A percentile compares a stretch with the other conserved stretches of the same genome.
These are phyloP conservation scores for Okapia johnstoni DNA, from an alignment of 2,113 vertebrate genomes.

Conservation along the genomic window DNA sequence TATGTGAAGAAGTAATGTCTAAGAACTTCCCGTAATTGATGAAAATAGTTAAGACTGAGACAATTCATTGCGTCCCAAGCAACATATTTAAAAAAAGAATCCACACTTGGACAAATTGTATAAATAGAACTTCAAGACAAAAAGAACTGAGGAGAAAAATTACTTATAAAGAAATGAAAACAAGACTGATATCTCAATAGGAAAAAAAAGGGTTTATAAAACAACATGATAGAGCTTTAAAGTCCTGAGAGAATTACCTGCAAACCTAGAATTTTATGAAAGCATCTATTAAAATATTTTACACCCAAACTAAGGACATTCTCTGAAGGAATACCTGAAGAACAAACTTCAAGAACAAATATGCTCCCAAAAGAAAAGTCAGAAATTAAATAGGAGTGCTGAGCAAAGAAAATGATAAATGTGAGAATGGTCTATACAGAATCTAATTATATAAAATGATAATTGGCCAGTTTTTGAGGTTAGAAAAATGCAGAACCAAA, in stretches of 20 bases:
- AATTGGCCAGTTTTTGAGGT: neutral
- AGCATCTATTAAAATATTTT: neutral
- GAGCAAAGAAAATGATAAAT: neutral
- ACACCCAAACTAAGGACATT: neutral
- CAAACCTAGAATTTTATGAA: neutral
- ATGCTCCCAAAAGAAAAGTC: neutral
- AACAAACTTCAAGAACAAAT: neutral
- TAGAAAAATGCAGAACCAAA: neutral
- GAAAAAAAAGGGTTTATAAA: neutral
- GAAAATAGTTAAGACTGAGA: neutral
- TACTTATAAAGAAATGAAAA: neutral
- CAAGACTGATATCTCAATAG: neutral
- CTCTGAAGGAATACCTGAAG: neutral
- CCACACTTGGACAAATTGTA: neutral
- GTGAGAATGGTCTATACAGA: neutral
- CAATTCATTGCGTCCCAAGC: neutral
- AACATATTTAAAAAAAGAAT: neutral
- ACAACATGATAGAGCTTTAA: neutral
- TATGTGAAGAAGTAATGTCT: neutral
- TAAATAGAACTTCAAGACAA: neutral
- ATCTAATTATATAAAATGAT: neutral
- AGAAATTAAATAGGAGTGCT: neutral
- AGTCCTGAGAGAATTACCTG: neutral
- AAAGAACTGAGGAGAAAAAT: neutral
- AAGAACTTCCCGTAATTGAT: neutral